These are phyloP conservation scores for chimpanzee (Pan troglodytes) DNA, from an alignment of 2,113 vertebrate species.

Conservation along the genomic window DNA sequence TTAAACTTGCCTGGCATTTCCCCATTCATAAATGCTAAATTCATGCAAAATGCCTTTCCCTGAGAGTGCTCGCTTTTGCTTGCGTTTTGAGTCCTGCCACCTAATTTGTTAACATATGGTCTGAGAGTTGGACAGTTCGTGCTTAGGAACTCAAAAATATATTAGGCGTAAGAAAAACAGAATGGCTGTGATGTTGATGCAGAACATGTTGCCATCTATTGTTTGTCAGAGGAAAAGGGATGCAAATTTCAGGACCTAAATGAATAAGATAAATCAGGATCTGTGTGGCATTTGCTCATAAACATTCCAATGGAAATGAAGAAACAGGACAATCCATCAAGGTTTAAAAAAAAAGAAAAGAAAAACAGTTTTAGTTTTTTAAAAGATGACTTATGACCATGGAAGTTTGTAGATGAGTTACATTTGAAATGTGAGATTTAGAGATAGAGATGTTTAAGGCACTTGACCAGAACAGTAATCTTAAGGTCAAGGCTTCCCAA, in stretches of 20 bases:
- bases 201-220: constrained; percentile 33
- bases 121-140: constrained; percentile 34
- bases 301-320: neutral
- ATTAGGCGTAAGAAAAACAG: constrained; percentile 47
- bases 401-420: neutral
- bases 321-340: neutral
- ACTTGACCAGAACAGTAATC: neutral
- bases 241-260: constrained; percentile 41
- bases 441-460: neutral
- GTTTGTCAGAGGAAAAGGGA: constrained; percentile 29
- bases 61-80: neutral
- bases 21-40: neutral
- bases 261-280: constrained; percentile 49
- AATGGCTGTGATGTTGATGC: constrained; percentile 33
- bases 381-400: constrained; percentile 10
- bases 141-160: constrained; percentile 51
- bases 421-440: constrained; percentile 12
- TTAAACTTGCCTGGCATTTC: neutral
- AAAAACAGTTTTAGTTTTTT: neutral
- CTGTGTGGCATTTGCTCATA: neutral
- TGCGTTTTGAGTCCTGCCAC: constrained; percentile 38
- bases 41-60: neutral
- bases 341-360: neutral
- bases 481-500: neutral
- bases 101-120: constrained; percentile 34